Evolutionary conservation across 2,888 invertebrate species (phyloP), one percentile per base, ranked within the genome.

Genomic region (Nasonovia ribisnigri): DNA sequence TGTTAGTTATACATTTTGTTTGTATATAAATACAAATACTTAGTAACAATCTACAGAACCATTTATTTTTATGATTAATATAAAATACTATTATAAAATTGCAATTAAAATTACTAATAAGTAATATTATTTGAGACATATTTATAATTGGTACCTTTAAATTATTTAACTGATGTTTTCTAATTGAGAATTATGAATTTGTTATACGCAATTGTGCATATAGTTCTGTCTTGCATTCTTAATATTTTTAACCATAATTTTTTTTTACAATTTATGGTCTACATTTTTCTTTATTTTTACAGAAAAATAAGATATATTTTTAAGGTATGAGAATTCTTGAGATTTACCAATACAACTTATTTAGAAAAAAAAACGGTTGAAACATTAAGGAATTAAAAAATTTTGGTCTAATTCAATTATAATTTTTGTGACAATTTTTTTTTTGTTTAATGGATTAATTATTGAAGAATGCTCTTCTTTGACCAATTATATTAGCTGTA

Each of bases 91-190:
- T 57, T 88, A 57, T 88, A 8, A 36, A 88, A 36, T 88, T 6
- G 13, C 2, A 42, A 43, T 26, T 88, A 88, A 20, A 57, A 57
- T 24, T 24, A 0, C 20, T 77, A 90, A n/a, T 8, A 77, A 51
- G 5, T 77, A 42, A 42, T 84, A 84, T 86, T n/a, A 54, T 91
- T 86, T 43, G 13, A 91, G 91, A 91, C 91, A 86, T 91, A 20
- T 54, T 54, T 91, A 86, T 91, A 84, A 84, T 29, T 88, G 86
- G 91, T 91, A 86, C 91, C 46, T 91, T 91, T 60, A 57, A 91
- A 36, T 91, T 11, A 84, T 91, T 51, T 51, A 84, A 77, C 16
- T 48, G 36, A 36, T 42, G 3, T 90, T 36, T 51, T 42, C 48
- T 90, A 77, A 51, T 77, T 77, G 36, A 77, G 77, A 36, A 36